Conservation (phyloP, 1,140 invertebrate species). For the Saccostrea echinata region DNA sequence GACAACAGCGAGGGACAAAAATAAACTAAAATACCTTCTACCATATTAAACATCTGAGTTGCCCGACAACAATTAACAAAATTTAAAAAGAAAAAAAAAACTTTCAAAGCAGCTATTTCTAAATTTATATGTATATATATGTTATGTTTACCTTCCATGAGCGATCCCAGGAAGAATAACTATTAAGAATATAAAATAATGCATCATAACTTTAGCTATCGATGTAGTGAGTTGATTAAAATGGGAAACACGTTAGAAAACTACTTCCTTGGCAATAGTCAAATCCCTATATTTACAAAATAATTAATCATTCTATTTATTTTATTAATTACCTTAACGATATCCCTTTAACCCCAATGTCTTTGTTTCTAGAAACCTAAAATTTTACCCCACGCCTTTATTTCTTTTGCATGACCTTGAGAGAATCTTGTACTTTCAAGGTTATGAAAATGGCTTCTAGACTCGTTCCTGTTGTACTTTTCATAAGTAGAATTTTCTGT, state of each 20-base stretch:
- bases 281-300: background rate
- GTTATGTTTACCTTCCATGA: conserved; percentile 42
- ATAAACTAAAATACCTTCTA: no score
- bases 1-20: no score
- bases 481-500: background rate
- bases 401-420: background rate
- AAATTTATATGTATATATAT: no score
- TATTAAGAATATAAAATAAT: background rate
- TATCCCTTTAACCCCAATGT: background rate
- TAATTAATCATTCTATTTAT: background rate
- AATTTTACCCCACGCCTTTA: background rate
- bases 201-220: background rate
- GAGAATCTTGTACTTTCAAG: background rate
- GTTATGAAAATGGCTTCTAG: background rate
- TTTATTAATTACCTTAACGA: background rate
- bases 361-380: background rate
- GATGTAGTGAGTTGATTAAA: background rate
- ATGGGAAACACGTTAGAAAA: background rate
- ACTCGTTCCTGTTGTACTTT: background rate
- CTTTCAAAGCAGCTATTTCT: no score
- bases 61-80: no score
- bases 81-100: no score
- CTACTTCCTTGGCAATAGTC: background rate
- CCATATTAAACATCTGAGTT: no score
- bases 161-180: background rate